Evolutionary conservation across 2,113 vertebrate genomes (phyloP).

Genomic region (Stictonetta naevosa): DNA sequence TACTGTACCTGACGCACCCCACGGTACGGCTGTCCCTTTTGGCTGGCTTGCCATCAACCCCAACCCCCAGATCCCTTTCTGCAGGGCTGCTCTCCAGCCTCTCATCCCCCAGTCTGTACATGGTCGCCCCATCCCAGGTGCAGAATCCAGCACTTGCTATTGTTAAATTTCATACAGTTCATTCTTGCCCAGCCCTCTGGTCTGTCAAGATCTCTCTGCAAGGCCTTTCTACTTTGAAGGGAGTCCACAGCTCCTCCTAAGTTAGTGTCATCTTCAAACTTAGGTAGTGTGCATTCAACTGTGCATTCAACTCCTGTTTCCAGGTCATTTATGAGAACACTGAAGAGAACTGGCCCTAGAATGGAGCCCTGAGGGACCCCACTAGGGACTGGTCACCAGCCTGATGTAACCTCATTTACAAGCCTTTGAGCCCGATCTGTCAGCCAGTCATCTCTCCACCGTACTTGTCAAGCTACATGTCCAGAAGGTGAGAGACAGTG

Average conservation of each 20-base stretch:
- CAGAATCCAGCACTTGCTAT: neutral
- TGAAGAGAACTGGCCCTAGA: neutral
- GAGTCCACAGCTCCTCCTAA: neutral
- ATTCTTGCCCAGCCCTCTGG: neutral
- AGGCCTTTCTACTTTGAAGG: neutral
- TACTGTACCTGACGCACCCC: neutral
- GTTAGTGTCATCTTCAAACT: neutral
- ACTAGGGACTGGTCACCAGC: neutral
- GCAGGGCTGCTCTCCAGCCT: neutral
- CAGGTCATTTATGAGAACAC: neutral
- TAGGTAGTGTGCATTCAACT: neutral
- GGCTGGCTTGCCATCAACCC: neutral
- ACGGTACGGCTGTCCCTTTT: neutral
- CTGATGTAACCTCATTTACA: neutral
- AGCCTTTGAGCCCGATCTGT: neutral
- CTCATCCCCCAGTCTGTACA: neutral
- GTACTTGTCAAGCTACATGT: neutral
- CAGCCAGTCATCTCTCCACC: neutral
- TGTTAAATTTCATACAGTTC: neutral
- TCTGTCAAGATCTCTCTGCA: neutral
- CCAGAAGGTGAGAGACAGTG: neutral
- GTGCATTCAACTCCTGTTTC: neutral
- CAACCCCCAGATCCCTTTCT: neutral
- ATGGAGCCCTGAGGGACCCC: neutral
- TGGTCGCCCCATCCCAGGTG: neutral